Evolutionary conservation across 2,797 vertebrate species (phyloP).

Genomic region (Pterois miles): DNA sequence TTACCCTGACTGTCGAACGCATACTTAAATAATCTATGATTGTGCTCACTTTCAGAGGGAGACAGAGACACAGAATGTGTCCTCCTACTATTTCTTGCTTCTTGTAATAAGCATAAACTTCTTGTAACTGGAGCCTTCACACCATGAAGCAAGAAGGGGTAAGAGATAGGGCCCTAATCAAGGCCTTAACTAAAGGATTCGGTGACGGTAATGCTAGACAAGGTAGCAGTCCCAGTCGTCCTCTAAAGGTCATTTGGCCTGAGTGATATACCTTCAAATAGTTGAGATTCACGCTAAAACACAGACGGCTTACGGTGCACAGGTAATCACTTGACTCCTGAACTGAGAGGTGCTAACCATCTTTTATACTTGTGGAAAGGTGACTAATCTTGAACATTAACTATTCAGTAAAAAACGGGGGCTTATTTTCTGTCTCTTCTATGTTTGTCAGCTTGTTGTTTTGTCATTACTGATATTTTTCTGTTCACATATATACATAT

Average conservation of each 20-base stretch:
- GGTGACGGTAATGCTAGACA: slow-evolving; percentile 81
- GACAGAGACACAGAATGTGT: slow-evolving; percentile 17
- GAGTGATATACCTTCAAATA: slow-evolving; percentile 61
- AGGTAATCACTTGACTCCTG: slow-evolving; percentile 54
- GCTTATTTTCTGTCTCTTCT: too few relatives aligned
- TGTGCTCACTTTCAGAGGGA: slow-evolving; percentile 30
- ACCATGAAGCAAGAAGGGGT: slow-evolving; percentile 73
- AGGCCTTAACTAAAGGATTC: slow-evolving; percentile 85
- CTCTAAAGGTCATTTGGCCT: slow-evolving; percentile 80
- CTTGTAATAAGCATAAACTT: slow-evolving; percentile 65
- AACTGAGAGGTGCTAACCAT: not conserved
- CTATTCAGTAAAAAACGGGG: too few relatives aligned
- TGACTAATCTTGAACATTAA: slow-evolving; percentile 30
- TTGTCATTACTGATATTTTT: too few relatives aligned
- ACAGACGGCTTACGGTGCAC: slow-evolving; percentile 27
- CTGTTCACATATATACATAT: too few relatives aligned
- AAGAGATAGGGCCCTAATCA: slow-evolving; percentile 81
- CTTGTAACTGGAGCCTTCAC: slow-evolving; percentile 80
- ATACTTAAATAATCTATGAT: slow-evolving; percentile 41
- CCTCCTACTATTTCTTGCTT: slow-evolving; percentile 51
- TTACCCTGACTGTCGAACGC: not conserved
- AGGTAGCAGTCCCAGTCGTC: slow-evolving; percentile 69
- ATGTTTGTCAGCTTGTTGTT: too few relatives aligned
- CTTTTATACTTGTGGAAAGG: slow-evolving; percentile 13
- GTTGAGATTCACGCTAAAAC: slow-evolving; percentile 30